Conservation (phyloP, 2,888 invertebrate genomes). For the Drosophila mimica region DNA sequence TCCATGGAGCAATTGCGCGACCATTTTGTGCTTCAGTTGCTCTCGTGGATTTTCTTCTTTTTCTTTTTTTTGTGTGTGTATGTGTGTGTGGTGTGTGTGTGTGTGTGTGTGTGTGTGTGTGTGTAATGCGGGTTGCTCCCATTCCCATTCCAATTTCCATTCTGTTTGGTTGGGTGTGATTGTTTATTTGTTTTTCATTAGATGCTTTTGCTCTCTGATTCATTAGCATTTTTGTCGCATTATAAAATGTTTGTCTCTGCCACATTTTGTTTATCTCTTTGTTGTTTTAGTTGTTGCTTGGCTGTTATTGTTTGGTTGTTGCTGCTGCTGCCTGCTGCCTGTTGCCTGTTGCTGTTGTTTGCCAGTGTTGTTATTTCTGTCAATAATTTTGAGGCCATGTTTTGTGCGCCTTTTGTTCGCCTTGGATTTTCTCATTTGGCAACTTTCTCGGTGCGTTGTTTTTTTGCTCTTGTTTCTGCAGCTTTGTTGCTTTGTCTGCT, state of each 20-base stretch:
- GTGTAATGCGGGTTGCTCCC: constrained; percentile 11
- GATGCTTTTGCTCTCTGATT: constrained; percentile 57
- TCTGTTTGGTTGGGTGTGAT: constrained; percentile 44
- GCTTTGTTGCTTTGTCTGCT: constrained; percentile 19
- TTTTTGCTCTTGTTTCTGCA: background rate
- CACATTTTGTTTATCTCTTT: constrained; percentile 57
- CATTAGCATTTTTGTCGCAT: constrained; percentile 77
- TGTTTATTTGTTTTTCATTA: constrained; percentile 77
- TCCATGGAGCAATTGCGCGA: constrained; percentile 25
- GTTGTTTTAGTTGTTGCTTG: background rate
- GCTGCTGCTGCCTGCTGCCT: constrained; percentile 29
- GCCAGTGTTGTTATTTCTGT: constrained; percentile 41
- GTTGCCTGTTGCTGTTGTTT: constrained; percentile 41
- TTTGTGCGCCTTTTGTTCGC: constrained; percentile 47
- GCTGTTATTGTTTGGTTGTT: constrained; percentile 15
- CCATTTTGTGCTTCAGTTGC: constrained; percentile 11
- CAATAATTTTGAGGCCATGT: constrained; percentile 56
- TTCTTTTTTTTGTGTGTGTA: background rate
- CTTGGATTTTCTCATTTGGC: constrained; percentile 43
- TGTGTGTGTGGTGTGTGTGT: background rate
- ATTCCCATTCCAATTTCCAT: constrained; percentile 44
- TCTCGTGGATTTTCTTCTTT: background rate
- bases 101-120: constrained; percentile 1
- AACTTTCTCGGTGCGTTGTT: constrained; percentile 27
- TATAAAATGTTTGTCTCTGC: constrained; percentile 47